These are phyloP conservation scores for Liopterus haemorrhoidalis DNA, from an alignment of 2,888 invertebrate genomes.

Conservation along the genomic window DNA sequence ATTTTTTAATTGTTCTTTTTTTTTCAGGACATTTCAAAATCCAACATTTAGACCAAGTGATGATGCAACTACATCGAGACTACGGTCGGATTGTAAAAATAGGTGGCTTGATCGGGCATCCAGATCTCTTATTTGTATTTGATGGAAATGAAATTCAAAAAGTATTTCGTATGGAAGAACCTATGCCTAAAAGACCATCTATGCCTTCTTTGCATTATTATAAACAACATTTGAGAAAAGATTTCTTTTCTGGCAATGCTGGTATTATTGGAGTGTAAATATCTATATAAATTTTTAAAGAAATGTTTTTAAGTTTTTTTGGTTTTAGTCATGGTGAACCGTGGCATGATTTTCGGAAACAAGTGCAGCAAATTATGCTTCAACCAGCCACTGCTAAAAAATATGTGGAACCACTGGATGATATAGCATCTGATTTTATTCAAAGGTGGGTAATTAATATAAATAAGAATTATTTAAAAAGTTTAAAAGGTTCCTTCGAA, in stretches of 20 bases:
- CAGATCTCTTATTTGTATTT: constrained; percentile 67
- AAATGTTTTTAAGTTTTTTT: constrained; percentile 5
- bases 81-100: constrained; percentile 60
- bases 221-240: constrained; percentile 60
- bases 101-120: constrained; percentile 67
- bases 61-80: constrained; percentile 52
- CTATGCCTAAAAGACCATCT: constrained; percentile 64
- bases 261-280: constrained; percentile 72
- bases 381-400: constrained; percentile 72
- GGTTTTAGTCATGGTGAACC: constrained; percentile 71
- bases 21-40: constrained; percentile 53
- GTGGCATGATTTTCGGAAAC: constrained; percentile 79
- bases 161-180: constrained; percentile 64
- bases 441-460: constrained; percentile 50
- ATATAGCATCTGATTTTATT: constrained; percentile 72
- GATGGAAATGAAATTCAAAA: constrained; percentile 67
- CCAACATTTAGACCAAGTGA: constrained; percentile 53
- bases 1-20: too few species aligned
- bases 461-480: too few species aligned
- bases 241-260: constrained; percentile 65
- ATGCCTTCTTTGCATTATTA: constrained; percentile 69
- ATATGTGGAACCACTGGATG: constrained; percentile 66
- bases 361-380: constrained; percentile 77
- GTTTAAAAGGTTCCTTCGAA: too few species aligned
- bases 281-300: constrained; percentile 10